Base-by-base conservation (phyloP, 2,888 invertebrate genomes). In the Pachycephus smyrnensis region DNA sequence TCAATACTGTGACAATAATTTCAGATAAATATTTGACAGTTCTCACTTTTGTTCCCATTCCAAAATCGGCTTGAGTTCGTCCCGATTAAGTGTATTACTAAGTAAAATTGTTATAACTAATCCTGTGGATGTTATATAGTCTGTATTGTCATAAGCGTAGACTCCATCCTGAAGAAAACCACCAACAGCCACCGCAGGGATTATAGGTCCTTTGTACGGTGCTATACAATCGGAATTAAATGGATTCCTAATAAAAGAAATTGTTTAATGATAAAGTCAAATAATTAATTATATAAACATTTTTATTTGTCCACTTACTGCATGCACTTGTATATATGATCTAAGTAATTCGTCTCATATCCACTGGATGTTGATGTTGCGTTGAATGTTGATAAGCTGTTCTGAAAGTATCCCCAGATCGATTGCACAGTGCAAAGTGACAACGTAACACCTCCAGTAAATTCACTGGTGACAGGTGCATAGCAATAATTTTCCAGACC, bases 201-300 rank as follows among this genome's bases (percentile, higher is more conserved):
- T 95, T 12, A 98, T 93, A 1, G 98, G 98, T 1, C 98, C 98
- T 40, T 98, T 98, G 92, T 96, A 98, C 0, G 95, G 93, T 0
- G 96, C 96, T 79, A 98, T 92, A 90, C 99, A 99, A 0, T 93
- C 92, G 4, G 93, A 91, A 86, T 92, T 90, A 86, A 93, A 94
- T 0, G 94, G 92, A 79, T 93, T 94, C 84, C 94, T 94, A 80
- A 40, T 40, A 15, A 15, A 76, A 71, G 74, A 68, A 36, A 86
- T 85, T 30, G 0, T 33, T n/a, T 74, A n/a, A 77, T 55, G 30
- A 69, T 30, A 68, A 68, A 32, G 23, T 78, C 12, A 12, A 69
- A 73, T 77, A 75, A 69, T 77, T 73, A 15, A 71, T 37, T 36
- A 37, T 11, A 12, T 77, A 75, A 75, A 35, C 31, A 35, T 23